Percentiles rank a stretch among this genome's conserved stretches.
These are phyloP conservation scores for Eupithecia dodoneata DNA, from an alignment of 2,888 invertebrate species.

Conservation along the genomic window DNA sequence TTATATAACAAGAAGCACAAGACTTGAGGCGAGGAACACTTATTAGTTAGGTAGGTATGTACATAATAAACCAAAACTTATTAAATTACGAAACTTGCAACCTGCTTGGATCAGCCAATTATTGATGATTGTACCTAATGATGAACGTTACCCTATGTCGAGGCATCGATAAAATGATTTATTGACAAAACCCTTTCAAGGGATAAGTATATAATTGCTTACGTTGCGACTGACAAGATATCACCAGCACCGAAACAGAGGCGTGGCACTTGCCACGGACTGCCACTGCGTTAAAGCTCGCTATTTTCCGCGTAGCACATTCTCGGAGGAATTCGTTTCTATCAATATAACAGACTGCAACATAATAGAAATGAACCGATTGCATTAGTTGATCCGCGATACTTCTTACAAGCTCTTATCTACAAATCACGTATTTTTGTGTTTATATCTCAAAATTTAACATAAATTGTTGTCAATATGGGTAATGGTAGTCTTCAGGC, in stretches of 20 bases:
- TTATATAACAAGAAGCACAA: background rate
- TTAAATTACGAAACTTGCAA: background rate
- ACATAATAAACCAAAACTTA: background rate
- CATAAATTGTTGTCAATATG: too few relatives aligned
- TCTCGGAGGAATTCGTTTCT: background rate
- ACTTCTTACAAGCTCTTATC: background rate
- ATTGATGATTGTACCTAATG: background rate
- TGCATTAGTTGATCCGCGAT: background rate
- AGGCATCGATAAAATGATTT: background rate
- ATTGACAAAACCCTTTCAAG: background rate
- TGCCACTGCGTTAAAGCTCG: background rate
- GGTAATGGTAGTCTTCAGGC: too few relatives aligned
- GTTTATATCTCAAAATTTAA: background rate
- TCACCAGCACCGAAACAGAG: background rate
- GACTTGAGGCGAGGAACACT: background rate
- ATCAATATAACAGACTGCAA: background rate
- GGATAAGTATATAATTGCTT: too few relatives aligned
- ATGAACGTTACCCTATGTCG: background rate
- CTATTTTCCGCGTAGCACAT: background rate
- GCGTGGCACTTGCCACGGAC: background rate
- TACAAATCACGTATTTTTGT: background rate
- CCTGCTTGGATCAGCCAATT: too few relatives aligned
- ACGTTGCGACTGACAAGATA: background rate
- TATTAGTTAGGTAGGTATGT: too few relatives aligned
- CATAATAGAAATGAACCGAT: background rate